Conservation (phyloP, 2,797 vertebrate genomes). For the Tenualosa thibaudeaui region DNA sequence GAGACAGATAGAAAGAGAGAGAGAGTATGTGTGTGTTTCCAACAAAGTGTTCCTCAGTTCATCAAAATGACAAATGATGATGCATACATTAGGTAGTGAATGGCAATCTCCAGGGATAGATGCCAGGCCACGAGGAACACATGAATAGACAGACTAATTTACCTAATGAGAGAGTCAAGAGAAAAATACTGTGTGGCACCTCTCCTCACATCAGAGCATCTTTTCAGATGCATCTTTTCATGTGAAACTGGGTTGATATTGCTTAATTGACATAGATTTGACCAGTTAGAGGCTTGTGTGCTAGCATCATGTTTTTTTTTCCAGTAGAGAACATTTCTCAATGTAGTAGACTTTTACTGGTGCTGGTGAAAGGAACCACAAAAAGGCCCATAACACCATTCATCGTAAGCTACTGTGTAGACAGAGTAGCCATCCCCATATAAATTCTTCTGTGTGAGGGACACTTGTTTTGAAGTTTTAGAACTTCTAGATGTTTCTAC, state of each 20-base stretch:
- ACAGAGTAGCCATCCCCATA: neutral
- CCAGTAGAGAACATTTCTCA: neutral
- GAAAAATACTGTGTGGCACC: neutral
- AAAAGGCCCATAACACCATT: neutral
- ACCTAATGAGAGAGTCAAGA: neutral
- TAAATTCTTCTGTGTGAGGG: neutral
- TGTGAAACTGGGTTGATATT: conserved; percentile 33
- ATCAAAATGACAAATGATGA: neutral
- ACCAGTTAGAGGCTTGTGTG: conserved; percentile 50
- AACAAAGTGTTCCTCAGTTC: neutral
- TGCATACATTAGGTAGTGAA: neutral
- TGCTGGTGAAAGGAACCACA: neutral
- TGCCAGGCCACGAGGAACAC: neutral
- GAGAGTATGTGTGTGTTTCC: neutral
- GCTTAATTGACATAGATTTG: conserved; percentile 47
- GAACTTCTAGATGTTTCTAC: neutral
- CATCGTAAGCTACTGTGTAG: neutral
- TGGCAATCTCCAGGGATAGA: neutral
- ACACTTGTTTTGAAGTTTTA: neutral
- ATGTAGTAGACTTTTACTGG: neutral
- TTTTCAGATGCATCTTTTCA: neutral
- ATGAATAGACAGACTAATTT: neutral
- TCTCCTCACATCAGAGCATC: neutral
- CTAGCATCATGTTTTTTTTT: conserved; percentile 22
- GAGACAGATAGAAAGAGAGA: neutral